A percentile compares a stretch with the other conserved stretches of the same genome.
Evolutionary conservation across 1,140 invertebrate species (phyloP).

Genomic region (Cherax destructor): DNA sequence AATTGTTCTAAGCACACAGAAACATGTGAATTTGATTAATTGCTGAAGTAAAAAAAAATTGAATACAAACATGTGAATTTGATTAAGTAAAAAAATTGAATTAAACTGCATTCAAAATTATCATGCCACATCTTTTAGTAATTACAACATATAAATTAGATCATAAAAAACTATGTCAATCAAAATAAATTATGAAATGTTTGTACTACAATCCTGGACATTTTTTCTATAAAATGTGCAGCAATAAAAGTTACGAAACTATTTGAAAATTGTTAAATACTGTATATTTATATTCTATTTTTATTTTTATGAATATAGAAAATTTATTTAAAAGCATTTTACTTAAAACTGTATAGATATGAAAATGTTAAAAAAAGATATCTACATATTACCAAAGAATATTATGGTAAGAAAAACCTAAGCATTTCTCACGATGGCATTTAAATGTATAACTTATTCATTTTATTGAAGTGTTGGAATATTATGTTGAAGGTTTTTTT

Average conservation of each 20-base stretch:
- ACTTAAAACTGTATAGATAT: not conserved
- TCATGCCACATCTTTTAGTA: not conserved
- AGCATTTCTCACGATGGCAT: constrained; percentile 10
- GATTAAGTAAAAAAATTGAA: not conserved
- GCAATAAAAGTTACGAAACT: not conserved
- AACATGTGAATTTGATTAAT: not conserved
- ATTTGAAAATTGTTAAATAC: not conserved
- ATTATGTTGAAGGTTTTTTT: not conserved
- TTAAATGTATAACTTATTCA: not conserved
- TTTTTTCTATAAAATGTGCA: not conserved
- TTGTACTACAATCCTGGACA: not conserved
- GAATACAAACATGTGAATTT: no score
- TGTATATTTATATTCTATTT: not conserved
- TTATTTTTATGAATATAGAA: not conserved
- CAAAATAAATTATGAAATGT: no score
- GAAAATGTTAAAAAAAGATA: not conserved
- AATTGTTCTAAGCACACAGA: not conserved
- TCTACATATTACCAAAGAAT: not conserved
- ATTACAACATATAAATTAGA: not conserved
- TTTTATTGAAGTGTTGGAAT: not conserved
- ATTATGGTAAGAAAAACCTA: not conserved
- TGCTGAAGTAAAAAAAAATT: not conserved
- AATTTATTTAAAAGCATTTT: not conserved
- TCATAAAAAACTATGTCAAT: not conserved
- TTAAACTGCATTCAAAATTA: not conserved